Conservation (phyloP, 2,797 vertebrate species). For the Chelon auratus region DNA sequence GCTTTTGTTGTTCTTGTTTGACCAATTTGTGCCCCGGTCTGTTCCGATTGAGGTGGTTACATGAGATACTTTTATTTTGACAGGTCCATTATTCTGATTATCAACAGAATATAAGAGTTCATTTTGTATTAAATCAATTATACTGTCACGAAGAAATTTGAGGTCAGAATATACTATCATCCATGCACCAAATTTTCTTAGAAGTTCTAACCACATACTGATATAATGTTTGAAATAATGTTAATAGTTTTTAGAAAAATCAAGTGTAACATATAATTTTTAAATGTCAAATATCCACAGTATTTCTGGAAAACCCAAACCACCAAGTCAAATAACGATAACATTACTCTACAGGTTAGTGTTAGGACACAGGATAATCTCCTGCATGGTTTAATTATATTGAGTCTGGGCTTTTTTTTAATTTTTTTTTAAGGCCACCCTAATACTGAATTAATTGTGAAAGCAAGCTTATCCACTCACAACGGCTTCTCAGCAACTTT, state of each 20-base stretch:
- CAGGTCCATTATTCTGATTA: no score
- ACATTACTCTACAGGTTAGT: slow-evolving; percentile 1
- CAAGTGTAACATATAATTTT: neutral
- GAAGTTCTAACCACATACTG: no score
- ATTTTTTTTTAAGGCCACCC: slow-evolving; percentile 13
- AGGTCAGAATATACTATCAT: no score
- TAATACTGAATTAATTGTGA: slow-evolving; percentile 21
- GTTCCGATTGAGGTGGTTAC: no score
- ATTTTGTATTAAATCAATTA: no score
- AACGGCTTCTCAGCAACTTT: slow-evolving; percentile 42
- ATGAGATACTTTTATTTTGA: no score
- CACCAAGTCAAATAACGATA: neutral
- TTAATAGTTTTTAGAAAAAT: neutral
- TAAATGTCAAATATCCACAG: neutral
- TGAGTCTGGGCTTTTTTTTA: slow-evolving; percentile 25
- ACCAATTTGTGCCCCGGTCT: no score
- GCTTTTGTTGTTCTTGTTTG: no score
- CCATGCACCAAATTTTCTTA: no score
- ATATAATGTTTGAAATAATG: no score
- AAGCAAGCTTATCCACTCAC: slow-evolving; percentile 32
- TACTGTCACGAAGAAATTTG: neutral
- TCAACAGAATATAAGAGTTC: no score
- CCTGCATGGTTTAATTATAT: slow-evolving; percentile 20
- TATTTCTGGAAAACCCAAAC: slow-evolving; percentile 21
- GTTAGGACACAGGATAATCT: slow-evolving; percentile 16